Percentiles rank a stretch among this genome's conserved stretches.
phyloP scores from a whole-genome alignment of 2,797 vertebrate species.

The Pseudochirops corinnae region DNA sequence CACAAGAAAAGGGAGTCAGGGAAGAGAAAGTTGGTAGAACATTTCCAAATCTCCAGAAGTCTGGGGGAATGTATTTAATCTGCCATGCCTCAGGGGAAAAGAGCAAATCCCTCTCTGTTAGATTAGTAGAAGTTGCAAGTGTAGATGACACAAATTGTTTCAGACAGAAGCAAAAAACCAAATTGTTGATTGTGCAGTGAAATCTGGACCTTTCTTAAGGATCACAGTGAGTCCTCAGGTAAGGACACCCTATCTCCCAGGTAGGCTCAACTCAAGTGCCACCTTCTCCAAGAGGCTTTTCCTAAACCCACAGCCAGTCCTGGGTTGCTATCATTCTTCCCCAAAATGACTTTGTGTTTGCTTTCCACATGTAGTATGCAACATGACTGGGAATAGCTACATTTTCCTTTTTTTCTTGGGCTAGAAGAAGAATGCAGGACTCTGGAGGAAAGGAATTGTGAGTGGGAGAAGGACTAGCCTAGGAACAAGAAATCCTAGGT shows the following conservation, averaged over 20 bases:
- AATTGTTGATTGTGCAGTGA: background rate
- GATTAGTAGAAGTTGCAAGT: no score
- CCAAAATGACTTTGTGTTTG: background rate
- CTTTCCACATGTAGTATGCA: background rate
- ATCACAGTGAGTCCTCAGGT: background rate
- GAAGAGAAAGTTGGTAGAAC: conserved; percentile 15
- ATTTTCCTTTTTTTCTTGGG: background rate
- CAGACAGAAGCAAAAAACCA: background rate
- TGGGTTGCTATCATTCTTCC: background rate
- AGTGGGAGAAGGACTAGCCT: background rate
- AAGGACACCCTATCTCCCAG: background rate
- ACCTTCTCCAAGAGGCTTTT: background rate
- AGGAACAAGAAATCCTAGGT: background rate
- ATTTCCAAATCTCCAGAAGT: conserved; percentile 26
- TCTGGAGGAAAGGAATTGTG: background rate
- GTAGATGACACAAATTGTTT: background rate
- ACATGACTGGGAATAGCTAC: background rate
- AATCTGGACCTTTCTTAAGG: background rate
- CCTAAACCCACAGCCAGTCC: background rate
- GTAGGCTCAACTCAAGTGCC: background rate
- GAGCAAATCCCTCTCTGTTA: rapidly evolving
- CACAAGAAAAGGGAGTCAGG: conserved; percentile 41
- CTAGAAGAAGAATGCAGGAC: background rate
- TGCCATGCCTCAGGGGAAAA: background rate
- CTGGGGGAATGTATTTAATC: conserved; percentile 1